These are phyloP conservation scores for Phania funesta DNA, from an alignment of 2,888 invertebrate species.

Conservation along the genomic window DNA sequence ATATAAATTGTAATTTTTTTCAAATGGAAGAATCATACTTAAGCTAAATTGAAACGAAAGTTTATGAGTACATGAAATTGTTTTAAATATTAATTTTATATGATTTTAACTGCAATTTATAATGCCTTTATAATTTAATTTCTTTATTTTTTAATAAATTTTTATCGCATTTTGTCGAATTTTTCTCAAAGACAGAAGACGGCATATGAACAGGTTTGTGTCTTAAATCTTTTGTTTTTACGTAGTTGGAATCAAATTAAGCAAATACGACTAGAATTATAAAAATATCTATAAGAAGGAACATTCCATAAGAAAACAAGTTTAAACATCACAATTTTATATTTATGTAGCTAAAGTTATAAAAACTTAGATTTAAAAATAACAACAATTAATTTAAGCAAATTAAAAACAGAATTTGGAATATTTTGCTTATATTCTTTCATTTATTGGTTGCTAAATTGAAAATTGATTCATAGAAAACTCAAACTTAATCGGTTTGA, in stretches of 20 bases:
- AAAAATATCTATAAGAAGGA: slow-evolving; percentile 14
- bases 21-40: neutral
- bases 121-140: neutral
- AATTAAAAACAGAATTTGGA: slow-evolving; percentile 62
- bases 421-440: slow-evolving; percentile 36
- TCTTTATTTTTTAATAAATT: slow-evolving; percentile 3
- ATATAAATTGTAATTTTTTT: slow-evolving; percentile 7
- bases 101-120: neutral
- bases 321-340: slow-evolving; percentile 13
- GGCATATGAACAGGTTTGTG: slow-evolving; percentile 57
- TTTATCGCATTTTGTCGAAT: neutral
- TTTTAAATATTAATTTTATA: neutral
- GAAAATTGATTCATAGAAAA: neutral
- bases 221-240: slow-evolving; percentile 67
- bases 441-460: slow-evolving; percentile 30
- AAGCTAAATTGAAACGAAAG: neutral
- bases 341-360: slow-evolving; percentile 3
- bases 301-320: slow-evolving; percentile 38
- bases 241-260: neutral
- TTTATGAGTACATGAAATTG: neutral
- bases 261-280: slow-evolving; percentile 4
- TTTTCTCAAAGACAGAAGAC: neutral
- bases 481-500: neutral
- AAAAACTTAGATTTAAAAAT: slow-evolving; percentile 18
- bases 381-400: slow-evolving; percentile 58